Evolutionary conservation across 1,140 invertebrate genomes (phyloP), one percentile per base, ranked within the genome.

Genomic region (Archegozetes longisetosus): DNA sequence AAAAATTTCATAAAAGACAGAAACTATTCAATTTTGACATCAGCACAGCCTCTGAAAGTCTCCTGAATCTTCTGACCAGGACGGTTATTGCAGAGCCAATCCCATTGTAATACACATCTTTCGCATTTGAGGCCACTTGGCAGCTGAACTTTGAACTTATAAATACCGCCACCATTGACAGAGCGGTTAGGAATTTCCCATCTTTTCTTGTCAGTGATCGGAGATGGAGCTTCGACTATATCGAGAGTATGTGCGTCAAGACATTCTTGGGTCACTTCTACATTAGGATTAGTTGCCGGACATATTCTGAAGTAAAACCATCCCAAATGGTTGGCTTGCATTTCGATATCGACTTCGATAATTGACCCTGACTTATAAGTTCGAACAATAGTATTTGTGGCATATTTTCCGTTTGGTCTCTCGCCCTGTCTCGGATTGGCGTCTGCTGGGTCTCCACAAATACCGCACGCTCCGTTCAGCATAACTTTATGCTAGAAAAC

Each of bases 231-330:
- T 13, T 58, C 22, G 0, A 56, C 50, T 22, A 53, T 22, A 4
- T 78, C 80, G 1, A 91, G 67, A 0, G 84, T 84, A 71, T 80
- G 82, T 56, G 82, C 80, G 9, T 75, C 65, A 61, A 84, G 78
- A 66, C 82, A 84, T 0, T 76, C 74, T 61, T 84, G 80, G 0
- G 74, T 78, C 56, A 80, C 79, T 1, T 70, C 65, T 29, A 72
- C 56, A 60, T 67, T 53, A 0, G 64, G 55, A 3, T 68, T 66
- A 70, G 72, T 70, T 1, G 61, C 40, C 24, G 86, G 80, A 69
- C 89, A 94, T 0, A 88, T 66, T 59, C 84, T 76, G 72, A 93
- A 92, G 68, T 91, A 85, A 67, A 92, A 93, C 71, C 81, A 88
- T 14, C 90, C 89, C 64, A 79, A 77, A 70, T 89, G 86, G 65